Evolutionary conservation across 2,888 invertebrate species (phyloP).

Genomic region (Homarus gammarus): DNA sequence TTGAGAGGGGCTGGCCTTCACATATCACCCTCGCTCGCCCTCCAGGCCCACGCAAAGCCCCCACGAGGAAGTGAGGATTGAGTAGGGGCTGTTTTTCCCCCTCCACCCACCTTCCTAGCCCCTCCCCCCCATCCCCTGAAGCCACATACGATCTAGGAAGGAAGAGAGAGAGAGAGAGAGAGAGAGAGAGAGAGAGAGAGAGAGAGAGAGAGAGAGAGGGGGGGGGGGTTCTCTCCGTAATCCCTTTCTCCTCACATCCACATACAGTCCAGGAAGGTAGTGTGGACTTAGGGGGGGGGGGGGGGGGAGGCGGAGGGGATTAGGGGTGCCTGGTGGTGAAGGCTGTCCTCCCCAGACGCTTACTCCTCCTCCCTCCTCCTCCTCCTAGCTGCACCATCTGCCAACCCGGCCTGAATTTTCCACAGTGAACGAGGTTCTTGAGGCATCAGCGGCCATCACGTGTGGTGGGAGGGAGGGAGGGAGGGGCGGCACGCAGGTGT

Average conservation of each 20-base stretch:
- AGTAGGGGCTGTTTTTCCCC: conserved; percentile 1
- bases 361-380: background rate
- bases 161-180: no score
- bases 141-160: no score
- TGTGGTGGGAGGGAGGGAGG: background rate
- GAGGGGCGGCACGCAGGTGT: background rate
- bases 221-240: no score
- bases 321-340: no score
- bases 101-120: background rate
- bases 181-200: background rate
- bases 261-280: no score
- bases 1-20: no score
- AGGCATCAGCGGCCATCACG: background rate
- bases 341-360: background rate
- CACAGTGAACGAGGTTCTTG: conserved; percentile 40
- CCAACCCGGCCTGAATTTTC: conserved; percentile 45
- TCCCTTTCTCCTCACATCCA: background rate
- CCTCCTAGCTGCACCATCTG: conserved; percentile 17
- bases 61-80: no score
- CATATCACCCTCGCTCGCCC: no score
- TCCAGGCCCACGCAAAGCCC: no score
- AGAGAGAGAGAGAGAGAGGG: no score
- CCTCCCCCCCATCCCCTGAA: background rate
- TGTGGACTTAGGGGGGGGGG: no score
- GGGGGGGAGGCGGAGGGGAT: background rate